Evolutionary conservation across 2,888 invertebrate species (phyloP).

Genomic region (Parnassius apollo): DNA sequence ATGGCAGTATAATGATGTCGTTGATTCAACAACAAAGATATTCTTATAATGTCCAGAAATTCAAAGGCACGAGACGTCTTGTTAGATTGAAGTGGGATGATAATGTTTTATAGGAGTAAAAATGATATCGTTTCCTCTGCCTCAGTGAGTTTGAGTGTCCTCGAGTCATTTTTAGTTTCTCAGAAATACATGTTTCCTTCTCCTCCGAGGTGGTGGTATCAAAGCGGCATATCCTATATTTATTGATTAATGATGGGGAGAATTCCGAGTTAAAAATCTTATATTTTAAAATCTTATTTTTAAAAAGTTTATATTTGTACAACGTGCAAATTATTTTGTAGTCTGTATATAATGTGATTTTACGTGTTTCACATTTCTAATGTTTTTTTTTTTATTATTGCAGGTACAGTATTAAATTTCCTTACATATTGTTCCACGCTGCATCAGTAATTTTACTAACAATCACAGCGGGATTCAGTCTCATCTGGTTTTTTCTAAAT

Average conservation of each 20-base stretch:
- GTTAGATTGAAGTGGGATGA: not conserved
- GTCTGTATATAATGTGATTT: too few relatives aligned
- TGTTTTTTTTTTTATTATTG: not conserved
- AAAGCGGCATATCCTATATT: not conserved
- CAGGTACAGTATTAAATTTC: constrained; percentile 11
- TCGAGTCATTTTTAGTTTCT: not conserved
- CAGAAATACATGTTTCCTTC: not conserved
- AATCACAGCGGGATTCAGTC: constrained; percentile 27
- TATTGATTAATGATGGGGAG: not conserved
- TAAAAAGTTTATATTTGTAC: not conserved
- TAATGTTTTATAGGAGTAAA: too few relatives aligned
- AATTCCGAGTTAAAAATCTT: too few relatives aligned
- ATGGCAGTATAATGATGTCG: too few relatives aligned
- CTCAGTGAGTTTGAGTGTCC: not conserved
- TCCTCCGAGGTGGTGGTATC: not conserved
- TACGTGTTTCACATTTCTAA: too few relatives aligned
- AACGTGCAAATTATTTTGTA: not conserved
- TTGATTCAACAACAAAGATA: not conserved
- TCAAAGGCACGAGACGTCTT: too few relatives aligned
- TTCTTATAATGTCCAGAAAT: too few relatives aligned
- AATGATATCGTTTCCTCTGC: not conserved
- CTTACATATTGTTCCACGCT: constrained; percentile 9
- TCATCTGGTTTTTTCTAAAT: constrained; percentile 33
- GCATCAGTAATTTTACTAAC: constrained; percentile 29
- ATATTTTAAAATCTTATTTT: too few relatives aligned